Percentiles rank a stretch among this genome's conserved stretches.
These are phyloP conservation scores for Microtus montanus DNA, from an alignment of 2,113 vertebrate species.

Conservation along the genomic window DNA sequence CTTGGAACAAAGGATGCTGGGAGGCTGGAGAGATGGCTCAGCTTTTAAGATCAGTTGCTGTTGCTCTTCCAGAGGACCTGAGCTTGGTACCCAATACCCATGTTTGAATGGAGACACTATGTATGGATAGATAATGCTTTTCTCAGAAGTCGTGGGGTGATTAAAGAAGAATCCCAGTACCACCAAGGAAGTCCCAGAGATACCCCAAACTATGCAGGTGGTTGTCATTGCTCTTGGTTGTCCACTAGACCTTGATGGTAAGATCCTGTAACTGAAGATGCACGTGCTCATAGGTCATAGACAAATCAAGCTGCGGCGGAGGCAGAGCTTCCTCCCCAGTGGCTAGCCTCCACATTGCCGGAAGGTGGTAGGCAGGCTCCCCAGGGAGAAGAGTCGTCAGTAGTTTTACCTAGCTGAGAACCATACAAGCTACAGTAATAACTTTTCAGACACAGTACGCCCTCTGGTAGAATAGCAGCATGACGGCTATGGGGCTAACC, in stretches of 20 bases:
- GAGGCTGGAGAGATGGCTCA: background rate
- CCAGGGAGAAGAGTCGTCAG: background rate
- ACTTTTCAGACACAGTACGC: background rate
- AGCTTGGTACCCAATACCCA: background rate
- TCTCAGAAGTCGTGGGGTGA: background rate
- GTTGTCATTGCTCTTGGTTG: background rate
- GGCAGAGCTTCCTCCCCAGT: background rate
- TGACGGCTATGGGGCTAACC: background rate
- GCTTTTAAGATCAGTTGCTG: background rate
- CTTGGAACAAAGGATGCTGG: background rate
- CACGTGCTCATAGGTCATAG: background rate
- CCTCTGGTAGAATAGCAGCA: background rate
- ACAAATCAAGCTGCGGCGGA: background rate
- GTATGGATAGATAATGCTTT: background rate
- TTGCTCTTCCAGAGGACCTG: background rate
- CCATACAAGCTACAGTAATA: background rate
- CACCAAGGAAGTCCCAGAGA: too few species aligned
- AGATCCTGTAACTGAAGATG: background rate
- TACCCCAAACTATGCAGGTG: background rate
- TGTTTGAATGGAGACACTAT: background rate
- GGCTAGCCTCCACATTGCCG: background rate
- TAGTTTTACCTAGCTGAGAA: background rate
- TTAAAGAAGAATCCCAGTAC: background rate
- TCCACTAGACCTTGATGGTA: background rate
- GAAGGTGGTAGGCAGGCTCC: background rate